Evolutionary conservation across 2,113 vertebrate genomes (phyloP), one percentile per base, ranked within the genome.

Genomic region (Sigmodon hispidus): DNA sequence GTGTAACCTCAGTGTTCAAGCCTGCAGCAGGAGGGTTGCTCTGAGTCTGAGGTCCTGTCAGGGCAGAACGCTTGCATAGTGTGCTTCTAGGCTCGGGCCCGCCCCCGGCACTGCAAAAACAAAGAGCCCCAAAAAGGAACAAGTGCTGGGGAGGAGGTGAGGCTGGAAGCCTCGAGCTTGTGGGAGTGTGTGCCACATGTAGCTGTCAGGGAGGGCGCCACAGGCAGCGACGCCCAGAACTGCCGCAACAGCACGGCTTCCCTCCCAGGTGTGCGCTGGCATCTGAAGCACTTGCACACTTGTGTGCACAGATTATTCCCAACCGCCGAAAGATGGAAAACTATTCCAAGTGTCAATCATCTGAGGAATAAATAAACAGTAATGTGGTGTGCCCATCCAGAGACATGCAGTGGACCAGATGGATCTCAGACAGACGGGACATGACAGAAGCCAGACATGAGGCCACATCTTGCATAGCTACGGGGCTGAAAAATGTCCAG

Each of bases 371-470:
- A 83, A 65, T 59, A 70, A 69, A 57, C 70, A 63, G 31, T 50
- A 29, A 19, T 0, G 3, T 5, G 22, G 65, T 3, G 34, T 81
- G 11, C 45, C 17, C 45, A 7, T 16, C 36, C 61, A 36, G 43
- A 50, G 85, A 48, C 24, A 29, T 16, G 48, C 48, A 17, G 43
- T 2, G 0, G 0, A 19, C 31, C n/a, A 2, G 67, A 22, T 3
- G 9, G 34, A 40, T 69, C 63, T 63, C 55, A 40, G 16, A 87
- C 40, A 24, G 22, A 24, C 0, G 7, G 11, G 34, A 21, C 34
- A 40, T 77, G 84, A 92, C 15, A 72, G 85, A 90, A 92, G 61
- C 73, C 85, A 92, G 91, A 72, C 19, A 11, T 61, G 52, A 87
- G 43, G 57, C 52, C 63, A 55, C 7, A 4, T 6, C 22, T 17